These are phyloP conservation scores for Phyllostomus discolor DNA, from an alignment of 2,113 vertebrate species.

Conservation along the genomic window DNA sequence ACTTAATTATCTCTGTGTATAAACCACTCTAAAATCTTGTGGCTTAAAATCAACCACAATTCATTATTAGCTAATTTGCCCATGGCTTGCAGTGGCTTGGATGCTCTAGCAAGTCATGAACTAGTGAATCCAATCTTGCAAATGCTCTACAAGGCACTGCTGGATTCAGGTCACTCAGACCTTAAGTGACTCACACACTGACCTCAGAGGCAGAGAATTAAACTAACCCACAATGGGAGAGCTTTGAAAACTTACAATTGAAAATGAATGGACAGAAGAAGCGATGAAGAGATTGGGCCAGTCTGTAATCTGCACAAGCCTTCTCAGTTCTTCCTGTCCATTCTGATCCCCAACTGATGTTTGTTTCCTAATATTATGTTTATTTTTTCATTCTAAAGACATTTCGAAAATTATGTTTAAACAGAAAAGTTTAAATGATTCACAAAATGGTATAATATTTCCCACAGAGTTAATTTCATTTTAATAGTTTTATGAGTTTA, in stretches of 20 bases:
- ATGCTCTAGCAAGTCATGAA: not conserved
- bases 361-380: not conserved
- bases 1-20: not conserved
- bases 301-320: not conserved
- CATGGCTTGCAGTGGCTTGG: rapidly evolving
- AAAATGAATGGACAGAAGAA: not conserved
- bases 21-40: not conserved
- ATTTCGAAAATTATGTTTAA: not conserved
- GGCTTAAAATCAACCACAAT: not conserved
- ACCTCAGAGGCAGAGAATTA: not conserved
- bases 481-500: not conserved
- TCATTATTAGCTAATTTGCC: not conserved
- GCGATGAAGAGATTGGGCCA: not conserved
- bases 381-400: not conserved
- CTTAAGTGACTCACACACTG: not conserved
- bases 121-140: not conserved
- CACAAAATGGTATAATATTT: not conserved
- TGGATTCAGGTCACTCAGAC: not conserved
- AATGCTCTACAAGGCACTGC: not conserved
- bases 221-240: not conserved
- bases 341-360: not conserved
- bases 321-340: not conserved
- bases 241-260: not conserved
- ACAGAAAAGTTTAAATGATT: not conserved
- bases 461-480: not conserved